Evolutionary conservation across 2,888 invertebrate species (phyloP), one percentile per base, ranked within the genome.

Genomic region (Aproaerema taeniolella): DNA sequence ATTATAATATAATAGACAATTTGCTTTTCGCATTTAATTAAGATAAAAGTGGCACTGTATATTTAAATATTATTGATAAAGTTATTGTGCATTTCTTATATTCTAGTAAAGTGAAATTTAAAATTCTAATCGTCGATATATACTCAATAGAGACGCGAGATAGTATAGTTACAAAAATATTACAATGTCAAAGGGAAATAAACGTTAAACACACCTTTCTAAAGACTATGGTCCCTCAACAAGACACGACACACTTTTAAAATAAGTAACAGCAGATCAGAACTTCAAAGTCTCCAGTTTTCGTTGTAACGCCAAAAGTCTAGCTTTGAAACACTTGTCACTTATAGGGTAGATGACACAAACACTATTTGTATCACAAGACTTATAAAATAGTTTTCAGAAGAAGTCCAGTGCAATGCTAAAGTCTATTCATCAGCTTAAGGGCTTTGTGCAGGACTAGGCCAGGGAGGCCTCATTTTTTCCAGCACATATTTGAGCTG

Each of bases 401-500:
- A 50, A 52, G 49, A 55, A 63, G 65, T 71, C 63, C 61, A 57
- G 59, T 70, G 64, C 59, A 59, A 49, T 42, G 42, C 46, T 32
- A 43, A 50, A 57, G 50, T 49, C 53, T 59, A 62, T 47, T 68
- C 67, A 41, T 64, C 66, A 52, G 57, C 58, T 62, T 66, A 64
- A 31, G 74, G 78, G 60, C 80, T 83, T 77, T 79, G 81, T 72
- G 71, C 74, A 46, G 76, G 70, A 50, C 71, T 70, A 7, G 80
- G 79, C 80, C 80, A 83, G 6, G 81, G 78, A 0, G 83, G 82
- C 73, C 81, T 63, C 62, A 74, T 70, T 50, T 80, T 81, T 69
- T 85, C 83, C 73, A 86, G 74, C 60, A 82, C 83, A 49, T 83
- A 85, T 67, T 85, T 83, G 43, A 85, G 76, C 78, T 83, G 86